A percentile compares a stretch with the other conserved stretches of the same genome.
Evolutionary conservation across 2,113 vertebrate species (phyloP).

Genomic region (Pseudois nayaur): DNA sequence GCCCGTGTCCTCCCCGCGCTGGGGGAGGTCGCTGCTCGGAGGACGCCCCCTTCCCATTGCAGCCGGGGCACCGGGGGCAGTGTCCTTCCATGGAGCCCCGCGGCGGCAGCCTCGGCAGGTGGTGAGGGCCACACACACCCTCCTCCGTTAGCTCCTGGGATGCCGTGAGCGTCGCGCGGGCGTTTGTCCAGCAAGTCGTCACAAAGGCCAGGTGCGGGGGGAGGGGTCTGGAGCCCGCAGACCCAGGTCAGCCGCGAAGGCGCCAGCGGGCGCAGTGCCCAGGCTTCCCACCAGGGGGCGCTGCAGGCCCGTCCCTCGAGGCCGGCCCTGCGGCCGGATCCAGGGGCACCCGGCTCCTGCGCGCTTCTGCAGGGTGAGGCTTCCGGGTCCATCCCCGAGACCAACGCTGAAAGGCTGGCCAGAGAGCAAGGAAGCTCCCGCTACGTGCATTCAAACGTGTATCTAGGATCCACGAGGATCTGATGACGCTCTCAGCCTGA

Average conservation of each 20-base stretch:
- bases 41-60: background rate
- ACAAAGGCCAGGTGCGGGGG: background rate
- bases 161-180: accelerated
- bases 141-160: background rate
- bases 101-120: background rate
- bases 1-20: background rate
- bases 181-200: background rate
- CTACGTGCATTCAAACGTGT: accelerated
- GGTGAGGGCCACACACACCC: background rate
- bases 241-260: background rate
- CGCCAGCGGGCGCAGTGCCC: background rate
- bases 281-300: background rate
- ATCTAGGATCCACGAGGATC: too few species aligned
- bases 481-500: accelerated
- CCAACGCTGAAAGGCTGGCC: background rate
- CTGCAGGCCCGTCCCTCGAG: background rate
- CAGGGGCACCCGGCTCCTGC: accelerated
- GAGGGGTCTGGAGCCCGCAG: background rate
- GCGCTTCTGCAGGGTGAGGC: background rate
- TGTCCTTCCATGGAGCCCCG: background rate
- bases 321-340: background rate
- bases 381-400: background rate
- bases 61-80: too few species aligned
- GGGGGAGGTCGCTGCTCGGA: background rate
- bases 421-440: accelerated